Evolutionary conservation across 1,140 invertebrate genomes (phyloP).

Genomic region (Heterodera schachtii): DNA sequence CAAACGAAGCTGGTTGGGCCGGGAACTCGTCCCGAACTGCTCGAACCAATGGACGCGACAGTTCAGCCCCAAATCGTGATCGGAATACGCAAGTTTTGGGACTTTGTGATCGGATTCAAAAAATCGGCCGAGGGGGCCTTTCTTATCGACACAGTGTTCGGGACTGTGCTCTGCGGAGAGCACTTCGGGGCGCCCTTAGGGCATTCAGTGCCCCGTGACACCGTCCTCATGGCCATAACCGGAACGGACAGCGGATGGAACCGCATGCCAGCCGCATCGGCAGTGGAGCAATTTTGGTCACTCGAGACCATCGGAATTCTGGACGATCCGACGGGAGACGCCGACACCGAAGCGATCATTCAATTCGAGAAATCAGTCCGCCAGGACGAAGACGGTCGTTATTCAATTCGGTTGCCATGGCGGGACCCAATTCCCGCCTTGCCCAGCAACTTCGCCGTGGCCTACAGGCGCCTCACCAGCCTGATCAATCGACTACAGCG

Average conservation of each 20-base stretch:
- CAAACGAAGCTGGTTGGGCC: no score
- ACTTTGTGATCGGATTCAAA: no score
- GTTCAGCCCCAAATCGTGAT: no score
- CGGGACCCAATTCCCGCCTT: not conserved
- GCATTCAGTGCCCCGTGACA: no score
- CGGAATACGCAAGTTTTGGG: no score
- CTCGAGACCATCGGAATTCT: constrained; percentile 35
- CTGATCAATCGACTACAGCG: not conserved
- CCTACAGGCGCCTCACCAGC: not conserved
- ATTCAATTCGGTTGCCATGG: constrained; percentile 24
- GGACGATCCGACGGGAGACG: constrained; percentile 23
- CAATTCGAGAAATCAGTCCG: constrained; percentile 18
- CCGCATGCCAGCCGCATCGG: not conserved
- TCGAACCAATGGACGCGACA: no score
- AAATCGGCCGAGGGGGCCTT: not conserved
- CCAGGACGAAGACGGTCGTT: constrained; percentile 6
- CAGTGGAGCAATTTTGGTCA: constrained; percentile 37
- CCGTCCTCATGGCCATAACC: no score
- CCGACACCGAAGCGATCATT: constrained; percentile 21
- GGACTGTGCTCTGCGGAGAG: no score
- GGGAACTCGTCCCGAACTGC: no score
- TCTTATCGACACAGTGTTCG: no score
- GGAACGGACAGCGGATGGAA: not conserved
- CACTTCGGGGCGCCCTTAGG: no score
- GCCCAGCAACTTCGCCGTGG: constrained; percentile 17